Percentiles rank a stretch among this genome's conserved stretches.
Evolutionary conservation across 1,140 invertebrate genomes (phyloP).

Genomic region (Uloborus diversus): DNA sequence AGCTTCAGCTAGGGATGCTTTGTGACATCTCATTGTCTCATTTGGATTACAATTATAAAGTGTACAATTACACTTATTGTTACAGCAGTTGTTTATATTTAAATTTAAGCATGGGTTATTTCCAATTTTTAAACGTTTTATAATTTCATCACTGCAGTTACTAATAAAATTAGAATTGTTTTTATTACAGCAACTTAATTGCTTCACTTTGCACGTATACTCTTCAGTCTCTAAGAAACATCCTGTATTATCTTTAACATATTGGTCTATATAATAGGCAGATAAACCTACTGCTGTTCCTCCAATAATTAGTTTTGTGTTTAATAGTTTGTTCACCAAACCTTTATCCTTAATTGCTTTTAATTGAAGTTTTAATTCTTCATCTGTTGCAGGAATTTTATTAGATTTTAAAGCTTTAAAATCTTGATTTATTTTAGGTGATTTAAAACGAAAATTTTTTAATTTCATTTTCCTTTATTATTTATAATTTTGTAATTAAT

Average conservation of each 20-base stretch:
- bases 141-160: neutral
- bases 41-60: slow-evolving; percentile 7
- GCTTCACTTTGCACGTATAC: neutral
- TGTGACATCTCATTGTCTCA: neutral
- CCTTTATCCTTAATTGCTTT: no score
- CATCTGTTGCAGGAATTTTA: no score
- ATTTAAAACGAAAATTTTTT: no score
- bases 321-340: no score
- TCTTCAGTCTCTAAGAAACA: slow-evolving; percentile 9
- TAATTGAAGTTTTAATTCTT: no score
- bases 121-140: no score
- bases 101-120: neutral
- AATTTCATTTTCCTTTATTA: no score
- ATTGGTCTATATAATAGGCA: neutral
- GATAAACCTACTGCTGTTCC: neutral
- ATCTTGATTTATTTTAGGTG: no score
- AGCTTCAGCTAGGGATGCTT: neutral
- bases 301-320: neutral
- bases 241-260: neutral
- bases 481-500: no score
- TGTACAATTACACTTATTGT: neutral
- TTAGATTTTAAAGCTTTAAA: no score
- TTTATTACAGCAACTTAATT: slow-evolving; percentile 18
- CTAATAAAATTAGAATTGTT: neutral
- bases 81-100: neutral